Evolutionary conservation across 2,797 vertebrate species (phyloP).

Genomic region (Choloepus didactylus): DNA sequence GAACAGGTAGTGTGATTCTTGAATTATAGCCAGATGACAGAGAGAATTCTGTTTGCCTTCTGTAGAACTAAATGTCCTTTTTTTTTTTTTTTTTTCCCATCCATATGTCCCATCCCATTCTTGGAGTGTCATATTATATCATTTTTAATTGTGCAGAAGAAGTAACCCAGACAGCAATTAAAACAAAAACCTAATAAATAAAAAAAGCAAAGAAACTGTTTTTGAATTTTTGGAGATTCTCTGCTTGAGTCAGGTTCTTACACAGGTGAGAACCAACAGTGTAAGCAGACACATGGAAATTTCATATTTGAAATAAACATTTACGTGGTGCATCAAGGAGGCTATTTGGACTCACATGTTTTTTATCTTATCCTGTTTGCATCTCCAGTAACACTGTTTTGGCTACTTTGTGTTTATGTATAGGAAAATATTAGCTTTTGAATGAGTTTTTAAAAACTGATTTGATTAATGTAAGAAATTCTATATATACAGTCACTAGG

Average conservation of each 20-base stretch:
- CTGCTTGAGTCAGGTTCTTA: neutral
- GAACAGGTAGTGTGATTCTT: neutral
- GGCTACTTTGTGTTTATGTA: neutral
- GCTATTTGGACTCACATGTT: rapidly evolving
- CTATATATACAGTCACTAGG: neutral
- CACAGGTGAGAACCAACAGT: neutral
- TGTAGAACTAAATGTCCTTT: neutral
- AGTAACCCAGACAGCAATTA: neutral
- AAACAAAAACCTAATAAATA: neutral
- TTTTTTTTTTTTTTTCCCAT: neutral
- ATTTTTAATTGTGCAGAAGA: neutral
- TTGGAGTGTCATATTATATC: neutral
- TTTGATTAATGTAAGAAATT: neutral
- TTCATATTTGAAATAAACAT: neutral
- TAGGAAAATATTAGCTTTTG: neutral
- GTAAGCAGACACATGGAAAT: neutral
- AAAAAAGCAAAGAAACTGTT: neutral
- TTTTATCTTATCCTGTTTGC: neutral
- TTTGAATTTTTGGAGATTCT: neutral
- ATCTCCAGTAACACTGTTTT: neutral
- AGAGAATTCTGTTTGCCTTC: neutral
- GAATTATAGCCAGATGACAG: neutral
- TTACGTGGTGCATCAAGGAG: neutral
- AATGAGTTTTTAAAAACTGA: neutral
- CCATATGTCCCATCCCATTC: neutral